These are phyloP conservation scores for Lepidotrigona ventralis DNA, from an alignment of 1,140 invertebrate genomes.

Conservation along the genomic window DNA sequence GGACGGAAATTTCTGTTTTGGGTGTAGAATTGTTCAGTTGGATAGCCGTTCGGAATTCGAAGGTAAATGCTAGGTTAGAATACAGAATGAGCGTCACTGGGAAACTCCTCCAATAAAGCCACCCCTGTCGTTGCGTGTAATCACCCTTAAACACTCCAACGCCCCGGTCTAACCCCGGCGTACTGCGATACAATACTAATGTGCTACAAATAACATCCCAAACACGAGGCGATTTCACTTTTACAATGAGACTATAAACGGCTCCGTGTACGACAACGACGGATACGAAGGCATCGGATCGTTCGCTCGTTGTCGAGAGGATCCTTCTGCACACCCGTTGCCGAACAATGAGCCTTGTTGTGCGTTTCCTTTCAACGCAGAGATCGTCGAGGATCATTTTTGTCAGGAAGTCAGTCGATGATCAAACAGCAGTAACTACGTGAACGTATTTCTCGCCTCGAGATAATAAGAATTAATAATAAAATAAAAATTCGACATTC, in stretches of 20 bases:
- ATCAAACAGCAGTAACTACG: neutral
- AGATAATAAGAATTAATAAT: neutral
- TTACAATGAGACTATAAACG: conserved; percentile 72
- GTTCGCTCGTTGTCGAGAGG: conserved; percentile 47
- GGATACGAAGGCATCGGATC: conserved; percentile 32
- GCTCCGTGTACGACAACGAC: conserved; percentile 46
- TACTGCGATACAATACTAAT: conserved; percentile 79
- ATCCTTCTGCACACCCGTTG: conserved; percentile 29
- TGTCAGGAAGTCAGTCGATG: conserved; percentile 29
- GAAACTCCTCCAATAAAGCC: conserved; percentile 77
- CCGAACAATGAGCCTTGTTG: conserved; percentile 37
- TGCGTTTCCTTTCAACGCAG: conserved; percentile 17
- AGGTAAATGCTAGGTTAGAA: neutral
- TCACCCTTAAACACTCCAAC: conserved; percentile 80
- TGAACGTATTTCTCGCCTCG: neutral
- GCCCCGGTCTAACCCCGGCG: conserved; percentile 72
- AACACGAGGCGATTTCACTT: conserved; percentile 79
- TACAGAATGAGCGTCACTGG: conserved; percentile 70
- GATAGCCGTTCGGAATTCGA: too few species aligned
- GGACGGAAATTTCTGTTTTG: neutral
- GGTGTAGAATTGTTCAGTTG: neutral
- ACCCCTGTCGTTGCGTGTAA: conserved; percentile 79
- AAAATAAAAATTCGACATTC: neutral
- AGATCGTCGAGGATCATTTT: neutral
- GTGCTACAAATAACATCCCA: conserved; percentile 80